Base-by-base conservation (phyloP, 2,113 vertebrate species). In the Platichthys stellatus region DNA sequence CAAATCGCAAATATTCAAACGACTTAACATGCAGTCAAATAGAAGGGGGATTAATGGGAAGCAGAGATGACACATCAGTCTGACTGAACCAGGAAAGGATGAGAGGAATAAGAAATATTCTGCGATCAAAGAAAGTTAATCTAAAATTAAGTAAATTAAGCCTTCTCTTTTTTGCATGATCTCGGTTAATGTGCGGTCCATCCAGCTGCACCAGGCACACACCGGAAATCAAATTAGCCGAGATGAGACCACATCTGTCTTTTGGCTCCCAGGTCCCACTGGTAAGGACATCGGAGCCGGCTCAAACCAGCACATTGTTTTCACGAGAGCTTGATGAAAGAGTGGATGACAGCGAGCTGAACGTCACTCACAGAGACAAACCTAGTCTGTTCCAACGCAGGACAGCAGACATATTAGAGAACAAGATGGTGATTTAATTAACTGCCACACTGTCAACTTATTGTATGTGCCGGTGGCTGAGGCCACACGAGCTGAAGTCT, bases 191-290 rank as follows among this genome's bases (percentile, higher is more conserved):
- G 90, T 83, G 79, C 74, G 68, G 79, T 76, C 78, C 83, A 70
- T 90, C 87, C 88, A 64, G 82, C 74, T 67, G 62, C 56, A 72
- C 83, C 69, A 85, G 81, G 80, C 81, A 76, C 78, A 80, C 81
- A 88, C 73, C 75, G 90, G 81, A 89, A 93, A 93, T 92, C 88
- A 89, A 91, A 94, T 92, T 93, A 93, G 84, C 70, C 45, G 77
- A 82, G 80, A 88, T 87, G 81, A 92, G 86, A 80, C 81, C 63
- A 79, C 92, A 92, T 92, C 88, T 92, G 90, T 84, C 80, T 90
- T 86, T 85, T 83, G n/a, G 85, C 80, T 87, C 61, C 70, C 66
- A n/a, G 68, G 84, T 89, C 84, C 85, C 89, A 64, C 86, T 69
- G 81, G 83, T 79, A 86, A 35, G 69, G 74, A 79, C 80, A 86